phyloP scores from a whole-genome alignment of 1,140 invertebrate species.

The Lepidurus apus region DNA sequence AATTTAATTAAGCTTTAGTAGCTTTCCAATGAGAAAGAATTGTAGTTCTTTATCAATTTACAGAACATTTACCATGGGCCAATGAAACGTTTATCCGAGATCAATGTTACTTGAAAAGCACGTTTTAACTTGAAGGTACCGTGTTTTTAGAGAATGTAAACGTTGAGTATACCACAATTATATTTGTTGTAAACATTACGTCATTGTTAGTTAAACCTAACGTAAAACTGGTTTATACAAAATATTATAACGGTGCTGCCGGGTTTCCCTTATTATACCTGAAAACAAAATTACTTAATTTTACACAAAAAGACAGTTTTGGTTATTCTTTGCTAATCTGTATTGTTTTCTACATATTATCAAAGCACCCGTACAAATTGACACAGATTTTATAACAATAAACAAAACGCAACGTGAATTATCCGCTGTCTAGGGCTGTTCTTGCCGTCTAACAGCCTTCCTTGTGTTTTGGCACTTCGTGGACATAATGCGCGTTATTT shows the following conservation, averaged over 20 bases:
- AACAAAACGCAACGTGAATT: neutral
- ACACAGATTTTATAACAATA: neutral
- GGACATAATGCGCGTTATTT: neutral
- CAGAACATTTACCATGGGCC: neutral
- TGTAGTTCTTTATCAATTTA: neutral
- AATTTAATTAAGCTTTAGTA: neutral
- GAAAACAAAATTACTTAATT: slow-evolving; percentile 3
- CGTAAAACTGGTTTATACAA: neutral
- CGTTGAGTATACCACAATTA: slow-evolving; percentile 6
- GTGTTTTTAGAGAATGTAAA: neutral
- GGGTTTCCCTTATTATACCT: neutral
- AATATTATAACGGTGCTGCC: neutral
- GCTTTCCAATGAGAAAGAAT: neutral
- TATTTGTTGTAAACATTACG: neutral
- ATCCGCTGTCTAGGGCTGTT: neutral
- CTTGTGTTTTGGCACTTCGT: neutral
- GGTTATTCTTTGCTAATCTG: neutral
- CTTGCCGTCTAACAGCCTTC: neutral
- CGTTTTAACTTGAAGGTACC: neutral
- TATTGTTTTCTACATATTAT: neutral
- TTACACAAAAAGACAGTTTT: neutral
- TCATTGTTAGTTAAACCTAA: slow-evolving; percentile 1
- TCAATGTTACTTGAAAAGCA: neutral
- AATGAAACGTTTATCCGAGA: neutral
- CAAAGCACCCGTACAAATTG: neutral